Base-by-base conservation (phyloP, 2,797 vertebrate genomes). In the Xerus rutilus region DNA sequence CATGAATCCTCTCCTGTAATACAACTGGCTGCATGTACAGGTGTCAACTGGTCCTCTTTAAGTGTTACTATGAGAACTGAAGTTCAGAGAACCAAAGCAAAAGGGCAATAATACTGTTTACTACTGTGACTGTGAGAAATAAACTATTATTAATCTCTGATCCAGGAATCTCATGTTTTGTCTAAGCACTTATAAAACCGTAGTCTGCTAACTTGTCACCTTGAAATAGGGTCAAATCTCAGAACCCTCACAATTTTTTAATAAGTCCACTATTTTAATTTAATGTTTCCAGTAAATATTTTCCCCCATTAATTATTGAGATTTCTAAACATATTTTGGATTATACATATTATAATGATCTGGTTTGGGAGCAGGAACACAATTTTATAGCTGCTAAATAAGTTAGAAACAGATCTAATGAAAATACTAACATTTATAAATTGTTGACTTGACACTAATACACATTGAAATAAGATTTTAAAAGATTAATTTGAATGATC, bases 401-500 rank as follows among this genome's bases (percentile, higher is more conserved):
- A 82, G n/a, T 39, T 91, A 20, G 6, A 85, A 82, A 49, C 0
- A 64, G 64, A 54, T 81, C n/a, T 90, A 62, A 13, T 64, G 0
- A 17, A 93, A 84, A 83, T 92, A 72, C 32, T 89, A 85, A 90
- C 52, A 47, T 69, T 86, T 25, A 86, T 64, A 83, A 89, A 64
- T n/a, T 54, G 12, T 57, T 94, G 47, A 76, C 1, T 49, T 45
- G 28, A 13, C 20, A 72, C 67, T 18, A 69, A 81, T 35, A n/a
- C 8, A 77, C 20, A 84, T 89, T 76, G 30, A 76, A 88, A 82
- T 30, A 35, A 5, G 8, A 4, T 47, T 92, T 77, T 35, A 92
- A 86, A 70, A 93, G 28, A 83, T 62, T 82, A 78, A 82, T 86
- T 79, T 93, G 12, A 92, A 79, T 79, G 15, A 86, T 59, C n/a